Conservation (phyloP, 2,113 vertebrate genomes). For the Micromys minutus region DNA sequence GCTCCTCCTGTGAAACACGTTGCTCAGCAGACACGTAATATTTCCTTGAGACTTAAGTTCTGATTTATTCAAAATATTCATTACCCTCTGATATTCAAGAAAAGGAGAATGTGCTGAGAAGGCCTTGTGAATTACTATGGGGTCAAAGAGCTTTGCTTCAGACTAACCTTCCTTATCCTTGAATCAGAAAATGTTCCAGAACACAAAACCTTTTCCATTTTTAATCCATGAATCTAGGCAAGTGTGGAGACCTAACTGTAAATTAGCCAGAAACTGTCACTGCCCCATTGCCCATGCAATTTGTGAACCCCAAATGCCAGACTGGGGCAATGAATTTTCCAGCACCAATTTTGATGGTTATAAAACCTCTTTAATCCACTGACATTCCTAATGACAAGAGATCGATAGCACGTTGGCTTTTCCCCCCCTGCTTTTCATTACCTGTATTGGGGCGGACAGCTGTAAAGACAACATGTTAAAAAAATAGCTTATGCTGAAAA, state of each 20-base stretch:
- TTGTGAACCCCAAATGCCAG: conserved; percentile 64
- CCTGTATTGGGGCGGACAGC: background rate
- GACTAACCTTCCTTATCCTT: conserved; percentile 80
- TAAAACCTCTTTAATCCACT: conserved; percentile 54
- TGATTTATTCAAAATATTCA: conserved; percentile 83
- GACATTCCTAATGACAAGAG: conserved; percentile 38
- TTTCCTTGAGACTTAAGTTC: conserved; percentile 71
- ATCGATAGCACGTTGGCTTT: background rate
- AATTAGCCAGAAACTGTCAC: conserved; percentile 70
- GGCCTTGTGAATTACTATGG: conserved; percentile 68
- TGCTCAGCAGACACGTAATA: conserved; percentile 56
- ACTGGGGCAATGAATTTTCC: conserved; percentile 58
- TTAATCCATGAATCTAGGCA: conserved; percentile 72
- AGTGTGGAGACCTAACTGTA: conserved; percentile 81
- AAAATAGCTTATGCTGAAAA: background rate
- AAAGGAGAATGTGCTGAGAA: conserved; percentile 73
- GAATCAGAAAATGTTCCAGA: conserved; percentile 83
- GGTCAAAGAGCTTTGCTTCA: conserved; percentile 76
- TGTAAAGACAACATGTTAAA: conserved; percentile 11
- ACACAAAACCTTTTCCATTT: conserved; percentile 80
- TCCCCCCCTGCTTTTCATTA: background rate
- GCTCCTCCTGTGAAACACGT: conserved; percentile 45
- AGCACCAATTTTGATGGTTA: conserved; percentile 45
- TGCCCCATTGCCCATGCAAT: conserved; percentile 44
- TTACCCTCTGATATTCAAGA: conserved; percentile 84